phyloP scores from a whole-genome alignment of 2,113 vertebrate genomes.

The Apodemus sylvaticus region DNA sequence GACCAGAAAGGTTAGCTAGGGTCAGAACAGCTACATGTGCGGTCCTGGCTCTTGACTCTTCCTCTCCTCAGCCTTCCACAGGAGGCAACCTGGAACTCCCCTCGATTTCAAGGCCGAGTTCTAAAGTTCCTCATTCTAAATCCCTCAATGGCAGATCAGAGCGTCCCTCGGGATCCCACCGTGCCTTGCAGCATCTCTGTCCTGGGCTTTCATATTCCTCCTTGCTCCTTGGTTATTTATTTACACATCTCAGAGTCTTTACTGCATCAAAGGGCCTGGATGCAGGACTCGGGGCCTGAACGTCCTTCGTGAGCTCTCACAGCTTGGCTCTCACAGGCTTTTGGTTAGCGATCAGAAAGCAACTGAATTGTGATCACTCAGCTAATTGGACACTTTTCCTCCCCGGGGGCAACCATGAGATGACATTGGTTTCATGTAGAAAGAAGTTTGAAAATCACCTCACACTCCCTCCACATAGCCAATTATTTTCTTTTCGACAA shows the following conservation, averaged over 20 bases:
- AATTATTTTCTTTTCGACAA: conserved; percentile 5
- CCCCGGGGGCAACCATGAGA: conserved; percentile 44
- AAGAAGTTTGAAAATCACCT: conserved; percentile 61
- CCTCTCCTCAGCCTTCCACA: neutral
- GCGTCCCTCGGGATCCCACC: neutral
- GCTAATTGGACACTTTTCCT: conserved; percentile 58
- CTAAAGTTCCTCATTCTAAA: neutral
- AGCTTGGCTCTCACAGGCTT: neutral
- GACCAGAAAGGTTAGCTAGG: neutral
- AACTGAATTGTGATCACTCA: conserved; percentile 62
- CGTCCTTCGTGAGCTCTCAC: neutral
- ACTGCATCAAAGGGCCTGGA: conserved; percentile 43
- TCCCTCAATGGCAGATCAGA: neutral
- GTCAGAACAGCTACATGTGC: neutral
- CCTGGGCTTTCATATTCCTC: conserved; percentile 38
- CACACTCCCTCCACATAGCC: conserved; percentile 27
- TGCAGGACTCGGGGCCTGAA: neutral
- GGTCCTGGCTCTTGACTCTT: neutral
- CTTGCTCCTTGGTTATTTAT: conserved; percentile 68
- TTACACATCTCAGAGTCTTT: conserved; percentile 68
- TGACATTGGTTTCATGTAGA: conserved; percentile 61
- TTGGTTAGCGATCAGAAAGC: conserved; percentile 16
- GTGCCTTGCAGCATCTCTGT: neutral
- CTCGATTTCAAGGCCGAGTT: neutral
- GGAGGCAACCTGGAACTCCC: neutral